phyloP scores from a whole-genome alignment of 2,113 vertebrate genomes.

The Eulemur macaco region DNA sequence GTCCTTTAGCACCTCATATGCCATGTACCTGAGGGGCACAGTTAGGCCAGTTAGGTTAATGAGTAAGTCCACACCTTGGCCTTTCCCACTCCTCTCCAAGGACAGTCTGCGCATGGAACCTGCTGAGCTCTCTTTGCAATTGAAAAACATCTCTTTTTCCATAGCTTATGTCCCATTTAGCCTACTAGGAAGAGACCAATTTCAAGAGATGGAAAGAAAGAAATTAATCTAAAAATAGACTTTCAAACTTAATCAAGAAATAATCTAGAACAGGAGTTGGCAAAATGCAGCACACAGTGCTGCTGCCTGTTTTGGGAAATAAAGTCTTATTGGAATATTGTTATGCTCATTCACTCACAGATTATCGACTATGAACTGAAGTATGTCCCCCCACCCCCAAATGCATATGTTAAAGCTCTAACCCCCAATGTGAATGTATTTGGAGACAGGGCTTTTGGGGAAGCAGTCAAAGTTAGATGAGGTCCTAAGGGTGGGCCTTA shows the following conservation, averaged over 20 bases:
- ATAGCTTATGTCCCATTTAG: neutral
- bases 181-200: neutral
- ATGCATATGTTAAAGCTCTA: neutral
- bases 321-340: neutral
- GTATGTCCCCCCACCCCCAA: neutral
- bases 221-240: neutral
- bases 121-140: neutral
- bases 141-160: neutral
- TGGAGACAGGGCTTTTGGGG: neutral
- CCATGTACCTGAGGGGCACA: neutral
- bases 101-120: too few relatives aligned
- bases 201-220: neutral
- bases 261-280: neutral
- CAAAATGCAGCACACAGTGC: neutral
- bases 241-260: slow-evolving; percentile 51
- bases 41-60: neutral
- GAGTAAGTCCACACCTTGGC: neutral
- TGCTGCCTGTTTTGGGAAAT: neutral
- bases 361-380: neutral
- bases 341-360: neutral
- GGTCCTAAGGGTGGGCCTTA: neutral
- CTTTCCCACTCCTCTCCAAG: neutral
- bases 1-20: neutral
- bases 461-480: neutral
- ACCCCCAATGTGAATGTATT: neutral